Evolutionary conservation across 2,888 invertebrate species (phyloP).

Genomic region (Colletes collaris): DNA sequence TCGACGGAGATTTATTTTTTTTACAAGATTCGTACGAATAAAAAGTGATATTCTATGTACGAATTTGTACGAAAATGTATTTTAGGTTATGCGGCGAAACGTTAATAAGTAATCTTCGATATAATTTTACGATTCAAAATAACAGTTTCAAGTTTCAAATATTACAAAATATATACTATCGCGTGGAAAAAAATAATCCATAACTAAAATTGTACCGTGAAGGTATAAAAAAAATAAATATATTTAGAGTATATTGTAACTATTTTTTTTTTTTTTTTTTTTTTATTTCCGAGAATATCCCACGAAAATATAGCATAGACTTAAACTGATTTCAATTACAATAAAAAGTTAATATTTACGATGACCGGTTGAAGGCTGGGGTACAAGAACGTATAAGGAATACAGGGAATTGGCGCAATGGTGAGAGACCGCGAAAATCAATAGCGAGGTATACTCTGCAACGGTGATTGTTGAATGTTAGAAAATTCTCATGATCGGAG

Average conservation of each 20-base stretch:
- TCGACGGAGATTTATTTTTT: background rate
- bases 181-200: background rate
- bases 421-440: constrained; percentile 68
- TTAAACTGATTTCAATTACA: background rate
- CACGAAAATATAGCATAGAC: background rate
- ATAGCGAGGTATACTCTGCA: constrained; percentile 73
- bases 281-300: background rate
- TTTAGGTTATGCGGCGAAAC: constrained; percentile 44
- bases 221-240: background rate
- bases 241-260: background rate
- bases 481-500: constrained; percentile 21
- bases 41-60: background rate
- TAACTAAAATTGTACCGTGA: background rate
- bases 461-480: constrained; percentile 73
- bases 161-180: background rate
- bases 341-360: constrained; percentile 12
- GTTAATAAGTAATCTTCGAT: background rate
- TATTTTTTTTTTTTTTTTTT: background rate
- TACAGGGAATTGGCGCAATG: constrained; percentile 62
- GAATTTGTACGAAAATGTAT: background rate
- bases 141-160: background rate
- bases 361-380: constrained; percentile 33
- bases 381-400: constrained; percentile 52
- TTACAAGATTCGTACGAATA: background rate
- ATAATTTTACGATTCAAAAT: background rate